phyloP scores from a whole-genome alignment of 2,113 vertebrate species.

The Sciurus niger region DNA sequence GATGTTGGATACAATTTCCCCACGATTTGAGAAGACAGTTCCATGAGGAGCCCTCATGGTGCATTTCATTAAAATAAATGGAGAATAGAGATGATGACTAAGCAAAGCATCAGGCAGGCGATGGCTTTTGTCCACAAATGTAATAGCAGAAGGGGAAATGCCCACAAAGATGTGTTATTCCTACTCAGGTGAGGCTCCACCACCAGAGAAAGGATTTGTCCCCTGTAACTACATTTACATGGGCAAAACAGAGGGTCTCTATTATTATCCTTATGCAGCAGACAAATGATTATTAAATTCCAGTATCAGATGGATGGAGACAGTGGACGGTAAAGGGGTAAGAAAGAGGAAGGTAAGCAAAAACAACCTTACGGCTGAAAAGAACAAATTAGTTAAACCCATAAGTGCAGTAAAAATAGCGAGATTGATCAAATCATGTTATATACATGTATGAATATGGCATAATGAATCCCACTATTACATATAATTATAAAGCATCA shows the following conservation, averaged over 20 bases:
- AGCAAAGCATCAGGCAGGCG: not conserved
- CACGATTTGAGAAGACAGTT: not conserved
- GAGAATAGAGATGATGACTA: not conserved
- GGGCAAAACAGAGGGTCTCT: not conserved
- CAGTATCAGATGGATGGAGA: not conserved
- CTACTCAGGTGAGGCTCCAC: not conserved
- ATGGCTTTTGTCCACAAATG: not conserved
- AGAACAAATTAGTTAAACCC: slow-evolving; percentile 29
- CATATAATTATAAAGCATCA: too few species aligned
- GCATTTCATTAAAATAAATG: slow-evolving; percentile 13
- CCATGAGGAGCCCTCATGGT: not conserved
- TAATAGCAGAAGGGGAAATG: not conserved
- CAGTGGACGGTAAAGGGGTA: too few species aligned
- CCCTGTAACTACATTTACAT: not conserved
- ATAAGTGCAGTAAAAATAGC: not conserved
- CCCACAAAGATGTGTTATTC: not conserved
- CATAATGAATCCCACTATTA: too few species aligned
- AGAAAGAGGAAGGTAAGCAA: not conserved
- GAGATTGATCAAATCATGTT: not conserved
- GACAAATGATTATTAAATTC: slow-evolving; percentile 35
- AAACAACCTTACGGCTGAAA: not conserved
- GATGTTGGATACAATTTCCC: not conserved
- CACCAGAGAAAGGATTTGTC: not conserved
- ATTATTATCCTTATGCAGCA: not conserved
- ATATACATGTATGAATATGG: too few species aligned